Base-by-base conservation (phyloP, 2,113 vertebrate genomes). In the Tragelaphus scriptus region DNA sequence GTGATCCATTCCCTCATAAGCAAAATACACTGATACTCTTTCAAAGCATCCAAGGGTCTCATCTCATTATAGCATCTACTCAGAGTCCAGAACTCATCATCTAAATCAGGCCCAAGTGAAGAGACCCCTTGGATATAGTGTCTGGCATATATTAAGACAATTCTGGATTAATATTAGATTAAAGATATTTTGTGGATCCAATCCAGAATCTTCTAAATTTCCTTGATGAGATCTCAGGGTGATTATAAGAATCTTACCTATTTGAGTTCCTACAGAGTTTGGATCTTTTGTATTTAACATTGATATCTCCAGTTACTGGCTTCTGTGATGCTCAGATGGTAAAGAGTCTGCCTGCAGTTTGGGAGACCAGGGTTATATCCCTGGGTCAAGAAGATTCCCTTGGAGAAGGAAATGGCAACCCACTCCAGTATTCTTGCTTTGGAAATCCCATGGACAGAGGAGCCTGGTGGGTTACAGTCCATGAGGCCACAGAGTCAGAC, bases 251-350 rank as follows among this genome's bases (percentile, higher is more conserved):
- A 77, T 61, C 49, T 65, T 7, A 91, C 30, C 25, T 40, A 59
- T 21, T 51, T 95, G 28, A 86, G 7, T 40, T 94, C 13, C 28
- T 75, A 51, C 19, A 68, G 13, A 13, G 2, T 47, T n/a, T 28
- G 7, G n/a, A 15, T 3, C 23, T 26, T 94, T 77, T 89, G 7
- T 44, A 80, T 80, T 95, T 82, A 68, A 68, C 75, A 30, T 25
- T 96, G 28, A 28, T 59, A 56, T 56, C n/a, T 91, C 21, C 11
- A 80, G 7, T 59, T 80, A 93, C 19, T 94, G 68, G 68, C n/a
- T 71, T 71, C 5, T 9, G 9, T 23, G 19, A 21, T 71, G 65
- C 65, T 71, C 4, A 71, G n/a, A 71, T 36, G n/a, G n/a, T 71
- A 71, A 68, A 11, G 9, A 36, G 19, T 71, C 68, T 71, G n/a